Base-by-base conservation (phyloP, 2,113 vertebrate species). In the Elachura formosa region DNA sequence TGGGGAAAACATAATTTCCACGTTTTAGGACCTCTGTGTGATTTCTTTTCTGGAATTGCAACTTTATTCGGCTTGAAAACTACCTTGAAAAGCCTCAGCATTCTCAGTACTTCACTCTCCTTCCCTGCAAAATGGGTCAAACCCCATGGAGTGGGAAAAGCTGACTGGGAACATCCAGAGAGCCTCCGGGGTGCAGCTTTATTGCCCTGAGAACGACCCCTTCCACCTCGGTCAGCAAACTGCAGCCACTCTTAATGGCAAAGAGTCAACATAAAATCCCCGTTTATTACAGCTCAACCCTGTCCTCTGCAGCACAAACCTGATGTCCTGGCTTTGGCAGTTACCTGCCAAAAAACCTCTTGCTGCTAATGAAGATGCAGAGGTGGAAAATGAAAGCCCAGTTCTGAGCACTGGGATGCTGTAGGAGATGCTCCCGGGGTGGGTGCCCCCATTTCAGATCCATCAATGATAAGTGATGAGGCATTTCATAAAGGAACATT, bases 121-220 rank as follows among this genome's bases (percentile, higher is more conserved):
- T 67, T 28, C 66, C 38, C 76, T 73, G 80, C 40, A 33, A 55
- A 83, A 40, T 1, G 63, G 49, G 63, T 56, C 8, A 15, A 24
- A 40, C 43, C 21, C 0, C 0, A 0, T 0, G 49, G 80, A 43
- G 40, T 0, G 1, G 79, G 61, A 34, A 21, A 14, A 41, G 5
- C 52, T 54, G 72, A 62, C 62, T 52, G 76, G 54, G 28, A 33
- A 3, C 22, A 14, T 16, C 71, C 24, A 0, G 0, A 5, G 45
- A 34, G 26, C 22, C 26, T 55, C 75, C 40, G 1, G 10, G 4
- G 34, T 1, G 2, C 64, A n/a, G 68, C 64, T 94, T 89, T 36
- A 62, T 87, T 36, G 58, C 68, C 61, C 51, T 4, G 38, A 25
- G 19, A 80, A 80, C 0, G 5, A 59, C 82, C 69, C 17, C 29